Conservation (phyloP, 2,797 vertebrate species). For the Apodemus agrarius region DNA sequence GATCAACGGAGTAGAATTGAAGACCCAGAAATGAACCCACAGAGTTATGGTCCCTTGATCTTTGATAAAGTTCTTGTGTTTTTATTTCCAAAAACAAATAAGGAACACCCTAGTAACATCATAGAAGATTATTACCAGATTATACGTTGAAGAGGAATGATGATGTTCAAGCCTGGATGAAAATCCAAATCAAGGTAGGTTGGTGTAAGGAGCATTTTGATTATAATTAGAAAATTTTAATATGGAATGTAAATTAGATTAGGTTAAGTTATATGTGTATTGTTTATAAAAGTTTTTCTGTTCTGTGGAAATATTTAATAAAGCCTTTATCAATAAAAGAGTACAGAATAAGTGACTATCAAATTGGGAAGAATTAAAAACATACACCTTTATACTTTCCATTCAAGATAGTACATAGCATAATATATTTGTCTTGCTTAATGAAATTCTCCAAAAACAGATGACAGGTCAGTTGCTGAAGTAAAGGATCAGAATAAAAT, state of each 20-base stretch:
- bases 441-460: constrained; percentile 41
- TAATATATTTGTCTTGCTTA: not conserved
- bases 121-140: not conserved
- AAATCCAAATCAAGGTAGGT: constrained; percentile 3
- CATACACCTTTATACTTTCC: not conserved
- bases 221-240: not conserved
- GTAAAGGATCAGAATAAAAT: not conserved
- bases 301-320: not conserved
- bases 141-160: not conserved
- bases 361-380: not conserved
- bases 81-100: not conserved
- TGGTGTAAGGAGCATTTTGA: not conserved
- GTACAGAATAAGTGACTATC: not conserved
- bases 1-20: no score
- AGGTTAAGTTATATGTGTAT: not conserved
- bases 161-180: not conserved
- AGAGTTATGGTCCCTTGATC: no score
- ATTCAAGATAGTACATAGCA: not conserved
- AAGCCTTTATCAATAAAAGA: not conserved
- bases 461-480: not conserved
- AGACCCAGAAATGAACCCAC: no score
- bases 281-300: constrained; percentile 24
- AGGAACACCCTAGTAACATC: not conserved
- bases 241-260: constrained; percentile 1
- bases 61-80: no score